A percentile compares a stretch with the other conserved stretches of the same genome.
Evolutionary conservation across 2,797 vertebrate species (phyloP).

Genomic region (Carcharodon carcharias): DNA sequence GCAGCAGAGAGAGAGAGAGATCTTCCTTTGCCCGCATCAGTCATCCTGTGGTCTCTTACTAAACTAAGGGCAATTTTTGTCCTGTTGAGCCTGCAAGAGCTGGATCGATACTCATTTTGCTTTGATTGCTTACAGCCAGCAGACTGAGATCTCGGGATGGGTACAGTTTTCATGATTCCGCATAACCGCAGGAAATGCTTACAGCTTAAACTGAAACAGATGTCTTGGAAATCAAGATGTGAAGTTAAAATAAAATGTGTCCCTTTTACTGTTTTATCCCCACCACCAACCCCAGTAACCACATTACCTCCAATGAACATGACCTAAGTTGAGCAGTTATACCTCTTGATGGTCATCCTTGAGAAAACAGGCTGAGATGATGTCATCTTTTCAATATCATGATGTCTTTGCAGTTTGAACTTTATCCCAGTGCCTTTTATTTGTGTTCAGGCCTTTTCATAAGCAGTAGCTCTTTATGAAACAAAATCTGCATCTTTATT

Average conservation of each 20-base stretch:
- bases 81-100: not conserved
- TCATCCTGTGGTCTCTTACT: not conserved
- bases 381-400: not conserved
- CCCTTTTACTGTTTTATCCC: not conserved
- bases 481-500: not conserved
- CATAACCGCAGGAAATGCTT: not conserved
- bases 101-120: not conserved
- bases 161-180: not conserved
- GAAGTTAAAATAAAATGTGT: not conserved
- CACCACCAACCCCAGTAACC: not conserved
- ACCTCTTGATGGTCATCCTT: not conserved
- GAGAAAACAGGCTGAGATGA: not conserved
- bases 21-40: too few relatives aligned
- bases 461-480: not conserved
- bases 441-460: not conserved
- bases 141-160: not conserved
- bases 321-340: not conserved
- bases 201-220: not conserved
- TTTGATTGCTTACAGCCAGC: not conserved
- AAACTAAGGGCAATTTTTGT: not conserved
- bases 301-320: not conserved
- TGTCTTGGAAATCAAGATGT: not conserved
- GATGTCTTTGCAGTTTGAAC: not conserved
- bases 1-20: too few relatives aligned
- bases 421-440: not conserved